Evolutionary conservation across 2,888 invertebrate species (phyloP).

Genomic region (Epistrophella euchroma): DNA sequence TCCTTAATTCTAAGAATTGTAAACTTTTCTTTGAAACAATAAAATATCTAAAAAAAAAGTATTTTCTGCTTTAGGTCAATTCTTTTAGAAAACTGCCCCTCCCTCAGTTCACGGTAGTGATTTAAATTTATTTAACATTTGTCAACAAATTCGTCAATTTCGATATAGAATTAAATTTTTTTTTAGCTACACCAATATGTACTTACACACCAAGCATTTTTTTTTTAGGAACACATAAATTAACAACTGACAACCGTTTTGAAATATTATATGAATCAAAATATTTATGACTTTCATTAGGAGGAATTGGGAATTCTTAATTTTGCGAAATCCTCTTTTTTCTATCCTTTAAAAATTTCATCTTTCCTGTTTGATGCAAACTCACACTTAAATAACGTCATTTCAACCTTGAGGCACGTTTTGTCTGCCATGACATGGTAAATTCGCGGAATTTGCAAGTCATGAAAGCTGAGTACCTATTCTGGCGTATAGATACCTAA

Average conservation of each 20-base stretch:
- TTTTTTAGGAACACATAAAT: not conserved
- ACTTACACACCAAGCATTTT: no score
- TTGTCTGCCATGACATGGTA: constrained; percentile 38
- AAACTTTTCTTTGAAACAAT: no score
- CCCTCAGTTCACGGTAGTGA: no score
- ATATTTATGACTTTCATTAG: constrained; percentile 42
- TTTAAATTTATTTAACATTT: no score
- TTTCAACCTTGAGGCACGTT: constrained; percentile 48
- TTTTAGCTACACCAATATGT: no score
- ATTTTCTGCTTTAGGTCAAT: no score
- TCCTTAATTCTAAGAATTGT: no score
- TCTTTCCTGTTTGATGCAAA: constrained; percentile 29
- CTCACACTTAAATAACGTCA: constrained; percentile 36
- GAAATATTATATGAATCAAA: constrained; percentile 39
- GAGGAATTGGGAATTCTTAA: not conserved
- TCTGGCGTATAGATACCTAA: not conserved
- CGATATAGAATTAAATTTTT: no score
- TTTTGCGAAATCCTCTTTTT: not conserved
- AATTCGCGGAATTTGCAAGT: constrained; percentile 55
- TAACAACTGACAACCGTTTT: constrained; percentile 9
- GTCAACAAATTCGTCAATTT: no score
- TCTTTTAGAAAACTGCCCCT: no score
- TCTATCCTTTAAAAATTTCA: constrained; percentile 38
- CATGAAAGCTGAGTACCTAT: constrained; percentile 58
- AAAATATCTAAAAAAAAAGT: no score